Evolutionary conservation across 2,113 vertebrate genomes (phyloP), one percentile per base, ranked within the genome.

Genomic region (Chloropsis hardwickii): DNA sequence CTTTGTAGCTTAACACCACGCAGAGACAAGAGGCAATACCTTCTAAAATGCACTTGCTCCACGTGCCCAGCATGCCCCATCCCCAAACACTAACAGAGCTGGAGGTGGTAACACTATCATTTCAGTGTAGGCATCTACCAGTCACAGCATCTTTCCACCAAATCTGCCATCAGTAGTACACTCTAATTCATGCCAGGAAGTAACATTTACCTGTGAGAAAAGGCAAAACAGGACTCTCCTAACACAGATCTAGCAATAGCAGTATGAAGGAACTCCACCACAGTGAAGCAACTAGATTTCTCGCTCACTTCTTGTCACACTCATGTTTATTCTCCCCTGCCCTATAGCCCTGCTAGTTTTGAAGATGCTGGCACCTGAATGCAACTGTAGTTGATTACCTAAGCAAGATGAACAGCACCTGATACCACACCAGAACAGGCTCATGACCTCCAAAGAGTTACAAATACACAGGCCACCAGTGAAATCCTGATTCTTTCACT

Each of bases 251-350:
- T 44, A n/a, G 2, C 15, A 73, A 19, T 0, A 42, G 22, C 64
- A 5, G 2, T 24, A 11, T 0, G 0, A 6, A 28, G 13, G 5
- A 74, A 16, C n/a, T 5, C 45, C 21, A 47, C n/a, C 45, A 5
- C 0, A 0, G 3, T 5, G 1, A 5, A 40, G 0, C 18, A 73
- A 58, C 12, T 2, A 1, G 0, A 1, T 11, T 61, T 39, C 74
- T 50, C 14, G 0, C 15, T 29, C 0, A 1, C 8, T 58, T 33
- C 18, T 37, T 33, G 8, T 39, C 50, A n/a, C 31, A 11, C 20
- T 62, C 20, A 3, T 15, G 20, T 57, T 45, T 51, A 29, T 54
- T 57, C 37, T 21, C 9, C 8, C 11, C 23, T 9, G 2, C 7
- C 25, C 31, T 3, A 0, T 4, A 33, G 17, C 24, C 9, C 72